Evolutionary conservation across 2,888 invertebrate genomes (phyloP).

Genomic region (Synanthedon andrenaeformis): DNA sequence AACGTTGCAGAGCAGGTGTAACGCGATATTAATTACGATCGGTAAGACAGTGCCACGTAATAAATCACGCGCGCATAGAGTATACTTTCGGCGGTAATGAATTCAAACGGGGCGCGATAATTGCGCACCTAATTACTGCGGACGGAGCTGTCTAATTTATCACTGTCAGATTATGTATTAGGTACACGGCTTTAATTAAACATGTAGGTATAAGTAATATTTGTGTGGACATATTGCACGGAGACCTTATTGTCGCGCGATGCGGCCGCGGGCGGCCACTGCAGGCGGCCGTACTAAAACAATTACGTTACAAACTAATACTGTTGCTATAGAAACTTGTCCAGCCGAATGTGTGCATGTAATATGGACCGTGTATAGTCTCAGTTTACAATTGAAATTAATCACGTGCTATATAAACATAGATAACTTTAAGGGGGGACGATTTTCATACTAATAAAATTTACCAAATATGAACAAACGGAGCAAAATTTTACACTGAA

Average conservation of each 20-base stretch:
- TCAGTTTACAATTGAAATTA: conserved; percentile 19
- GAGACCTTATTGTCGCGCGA: conserved; percentile 17
- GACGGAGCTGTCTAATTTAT: conserved; percentile 60
- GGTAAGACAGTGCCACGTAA: conserved; percentile 44
- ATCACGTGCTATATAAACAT: conserved; percentile 11
- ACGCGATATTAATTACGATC: conserved; percentile 57
- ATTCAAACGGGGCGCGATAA: conserved; percentile 66
- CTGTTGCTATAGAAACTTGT: conserved; percentile 27
- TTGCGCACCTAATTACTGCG: conserved; percentile 66
- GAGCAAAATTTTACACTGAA: too few species aligned
- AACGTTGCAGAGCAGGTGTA: conserved; percentile 31
- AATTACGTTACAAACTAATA: conserved; percentile 46
- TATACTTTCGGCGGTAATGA: conserved; percentile 58
- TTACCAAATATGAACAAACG: too few species aligned
- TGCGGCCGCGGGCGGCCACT: conserved; percentile 8
- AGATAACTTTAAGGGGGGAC: too few species aligned
- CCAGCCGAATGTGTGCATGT: conserved; percentile 18
- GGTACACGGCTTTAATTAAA: conserved; percentile 59
- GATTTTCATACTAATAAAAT: too few species aligned
- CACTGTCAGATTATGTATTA: conserved; percentile 69
- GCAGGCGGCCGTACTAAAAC: conserved; percentile 22
- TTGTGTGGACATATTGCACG: conserved; percentile 34
- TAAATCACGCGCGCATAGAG: conserved; percentile 52
- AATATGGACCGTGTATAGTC: conserved; percentile 16
- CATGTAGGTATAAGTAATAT: conserved; percentile 46